phyloP scores from a whole-genome alignment of 2,113 vertebrate species.

The Delphinapterus leucas region DNA sequence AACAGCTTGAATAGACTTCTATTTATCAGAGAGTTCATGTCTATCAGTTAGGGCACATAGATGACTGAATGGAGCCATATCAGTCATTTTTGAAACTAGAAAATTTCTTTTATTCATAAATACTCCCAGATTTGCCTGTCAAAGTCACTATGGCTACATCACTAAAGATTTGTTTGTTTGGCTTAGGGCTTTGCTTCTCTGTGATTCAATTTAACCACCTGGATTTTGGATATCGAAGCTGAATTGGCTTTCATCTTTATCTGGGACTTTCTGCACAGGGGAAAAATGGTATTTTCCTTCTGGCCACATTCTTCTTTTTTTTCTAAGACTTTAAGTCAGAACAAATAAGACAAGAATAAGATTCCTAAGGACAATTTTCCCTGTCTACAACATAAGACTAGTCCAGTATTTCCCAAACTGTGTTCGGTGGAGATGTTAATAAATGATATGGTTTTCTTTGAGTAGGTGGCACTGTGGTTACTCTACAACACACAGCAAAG shows the following conservation, averaged over 20 bases:
- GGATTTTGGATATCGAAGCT: conserved; percentile 30
- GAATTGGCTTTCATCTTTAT: conserved; percentile 64
- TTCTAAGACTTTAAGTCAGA: conserved; percentile 63
- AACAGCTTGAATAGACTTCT: background rate
- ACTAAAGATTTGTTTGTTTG: conserved; percentile 68
- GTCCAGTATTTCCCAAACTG: conserved; percentile 34
- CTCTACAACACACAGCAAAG: background rate
- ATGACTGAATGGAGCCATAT: background rate
- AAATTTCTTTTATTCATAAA: conserved; percentile 54
- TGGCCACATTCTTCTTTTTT: conserved; percentile 55
- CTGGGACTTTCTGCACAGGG: conserved; percentile 50
- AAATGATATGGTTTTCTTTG: conserved; percentile 41
- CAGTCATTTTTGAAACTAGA: conserved; percentile 19
- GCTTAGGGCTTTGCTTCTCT: conserved; percentile 59
- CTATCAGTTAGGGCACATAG: conserved; percentile 4
- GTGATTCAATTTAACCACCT: conserved; percentile 61
- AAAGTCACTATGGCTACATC: conserved; percentile 60
- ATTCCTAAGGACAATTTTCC: conserved; percentile 46
- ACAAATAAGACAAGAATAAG: conserved; percentile 64
- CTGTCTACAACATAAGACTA: conserved; percentile 31
- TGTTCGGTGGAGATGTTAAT: conserved; percentile 57
- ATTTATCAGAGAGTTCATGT: conserved; percentile 2
- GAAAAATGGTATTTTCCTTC: conserved; percentile 61
- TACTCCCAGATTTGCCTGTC: conserved; percentile 57
- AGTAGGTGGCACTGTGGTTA: background rate